phyloP scores from a whole-genome alignment of 2,113 vertebrate species.

The Plotosus lineatus region DNA sequence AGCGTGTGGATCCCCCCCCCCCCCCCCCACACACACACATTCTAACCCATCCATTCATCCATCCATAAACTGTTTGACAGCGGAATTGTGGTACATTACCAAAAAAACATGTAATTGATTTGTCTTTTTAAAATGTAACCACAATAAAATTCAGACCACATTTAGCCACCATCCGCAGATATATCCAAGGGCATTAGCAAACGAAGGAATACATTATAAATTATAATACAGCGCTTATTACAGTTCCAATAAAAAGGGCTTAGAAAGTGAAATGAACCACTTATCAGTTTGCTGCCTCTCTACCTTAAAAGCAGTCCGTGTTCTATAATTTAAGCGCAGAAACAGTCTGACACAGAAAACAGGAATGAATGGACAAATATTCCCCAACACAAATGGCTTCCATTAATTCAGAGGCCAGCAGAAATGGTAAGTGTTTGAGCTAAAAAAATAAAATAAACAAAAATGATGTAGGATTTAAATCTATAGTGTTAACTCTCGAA shows the following conservation, averaged over 20 bases:
- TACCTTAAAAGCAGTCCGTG: slow-evolving; percentile 78
- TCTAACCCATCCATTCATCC: slow-evolving; percentile 63
- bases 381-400: slow-evolving; percentile 67
- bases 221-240: slow-evolving; percentile 80
- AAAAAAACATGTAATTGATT: slow-evolving; percentile 74
- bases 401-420: slow-evolving; percentile 60
- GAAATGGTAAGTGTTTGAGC: slow-evolving; percentile 68
- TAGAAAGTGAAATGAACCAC: slow-evolving; percentile 76
- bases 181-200: slow-evolving; percentile 74
- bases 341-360: slow-evolving; percentile 76
- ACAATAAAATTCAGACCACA: slow-evolving; percentile 73
- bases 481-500: slow-evolving; percentile 15
- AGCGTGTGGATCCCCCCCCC: slow-evolving; percentile 54
- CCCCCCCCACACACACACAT: slow-evolving; percentile 26
- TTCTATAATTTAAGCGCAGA: slow-evolving; percentile 73
- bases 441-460: slow-evolving; percentile 53
- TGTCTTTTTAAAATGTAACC: slow-evolving; percentile 71
- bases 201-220: slow-evolving; percentile 79
- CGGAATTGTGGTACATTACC: slow-evolving; percentile 66
- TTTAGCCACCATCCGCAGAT: slow-evolving; percentile 59
- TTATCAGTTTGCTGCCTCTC: slow-evolving; percentile 73
- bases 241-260: slow-evolving; percentile 77
- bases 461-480: slow-evolving; percentile 44
- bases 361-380: slow-evolving; percentile 74
- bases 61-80: slow-evolving; percentile 62